Conservation (phyloP, 2,888 invertebrate species). For the Eupithecia insigniata region DNA sequence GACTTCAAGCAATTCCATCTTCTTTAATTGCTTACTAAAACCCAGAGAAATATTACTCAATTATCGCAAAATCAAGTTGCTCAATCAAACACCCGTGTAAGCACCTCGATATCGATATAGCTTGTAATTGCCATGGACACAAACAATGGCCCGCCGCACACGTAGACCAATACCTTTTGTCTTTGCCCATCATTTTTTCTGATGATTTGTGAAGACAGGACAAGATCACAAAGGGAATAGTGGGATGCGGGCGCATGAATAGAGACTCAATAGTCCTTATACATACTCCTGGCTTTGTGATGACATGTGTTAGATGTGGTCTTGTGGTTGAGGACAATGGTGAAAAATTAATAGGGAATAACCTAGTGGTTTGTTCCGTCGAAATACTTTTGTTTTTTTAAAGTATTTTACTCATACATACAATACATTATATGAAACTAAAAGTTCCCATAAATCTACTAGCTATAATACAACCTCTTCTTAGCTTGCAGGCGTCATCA, state of each 20-base stretch:
- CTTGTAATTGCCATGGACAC: slow-evolving; percentile 62
- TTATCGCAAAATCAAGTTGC: slow-evolving; percentile 10
- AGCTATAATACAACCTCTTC: no score
- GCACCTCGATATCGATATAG: slow-evolving; percentile 52
- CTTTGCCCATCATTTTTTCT: slow-evolving; percentile 70
- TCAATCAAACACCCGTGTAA: slow-evolving; percentile 16
- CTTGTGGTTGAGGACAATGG: slow-evolving; percentile 12
- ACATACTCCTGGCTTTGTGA: slow-evolving; percentile 7
- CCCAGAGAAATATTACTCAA: slow-evolving; percentile 14
- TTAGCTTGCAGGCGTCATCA: no score
- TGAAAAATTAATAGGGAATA: slow-evolving; percentile 1
- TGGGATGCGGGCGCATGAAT: slow-evolving; percentile 81
- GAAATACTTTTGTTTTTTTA: background rate
- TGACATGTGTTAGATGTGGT: slow-evolving; percentile 5
- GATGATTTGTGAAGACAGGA: slow-evolving; percentile 82
- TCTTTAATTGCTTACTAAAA: slow-evolving; percentile 4
- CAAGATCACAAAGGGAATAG: slow-evolving; percentile 67
- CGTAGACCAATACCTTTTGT: slow-evolving; percentile 77
- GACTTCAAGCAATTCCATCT: slow-evolving; percentile 10
- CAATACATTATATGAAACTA: no score
- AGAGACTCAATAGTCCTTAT: background rate
- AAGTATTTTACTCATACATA: background rate
- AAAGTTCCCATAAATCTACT: background rate
- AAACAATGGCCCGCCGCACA: slow-evolving; percentile 72
- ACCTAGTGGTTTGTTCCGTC: slow-evolving; percentile 13